phyloP scores from a whole-genome alignment of 2,113 vertebrate genomes.

The Dicaeum eximium region DNA sequence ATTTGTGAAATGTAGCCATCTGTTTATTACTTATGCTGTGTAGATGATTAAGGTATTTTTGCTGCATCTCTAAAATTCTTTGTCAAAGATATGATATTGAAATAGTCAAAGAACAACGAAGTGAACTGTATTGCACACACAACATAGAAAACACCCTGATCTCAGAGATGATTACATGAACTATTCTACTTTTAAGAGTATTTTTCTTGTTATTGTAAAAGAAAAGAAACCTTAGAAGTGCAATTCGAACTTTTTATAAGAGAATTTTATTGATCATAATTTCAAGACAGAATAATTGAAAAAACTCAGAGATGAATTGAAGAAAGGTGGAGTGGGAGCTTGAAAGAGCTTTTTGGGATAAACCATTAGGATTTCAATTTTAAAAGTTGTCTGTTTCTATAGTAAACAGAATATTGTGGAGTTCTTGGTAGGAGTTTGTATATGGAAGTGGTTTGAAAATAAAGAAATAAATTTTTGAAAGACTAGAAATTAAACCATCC shows the following conservation, averaged over 20 bases:
- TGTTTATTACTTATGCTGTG: not conserved
- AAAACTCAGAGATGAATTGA: not conserved
- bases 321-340: not conserved
- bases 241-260: not conserved
- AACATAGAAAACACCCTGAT: not conserved
- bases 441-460: not conserved
- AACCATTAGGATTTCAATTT: not conserved
- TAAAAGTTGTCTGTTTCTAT: not conserved
- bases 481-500: not conserved
- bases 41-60: not conserved
- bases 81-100: not conserved
- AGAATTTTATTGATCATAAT: not conserved
- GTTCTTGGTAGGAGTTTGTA: not conserved
- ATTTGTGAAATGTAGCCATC: not conserved
- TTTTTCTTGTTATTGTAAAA: not conserved
- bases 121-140: not conserved
- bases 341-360: not conserved
- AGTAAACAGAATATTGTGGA: not conserved
- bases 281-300: slow-evolving; percentile 8
- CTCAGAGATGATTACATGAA: not conserved
- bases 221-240: not conserved
- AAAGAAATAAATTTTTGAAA: not conserved
- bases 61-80: not conserved
- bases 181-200: not conserved
- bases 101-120: not conserved